Conservation (phyloP, 2,888 invertebrate genomes). For the Mantis religiosa region DNA sequence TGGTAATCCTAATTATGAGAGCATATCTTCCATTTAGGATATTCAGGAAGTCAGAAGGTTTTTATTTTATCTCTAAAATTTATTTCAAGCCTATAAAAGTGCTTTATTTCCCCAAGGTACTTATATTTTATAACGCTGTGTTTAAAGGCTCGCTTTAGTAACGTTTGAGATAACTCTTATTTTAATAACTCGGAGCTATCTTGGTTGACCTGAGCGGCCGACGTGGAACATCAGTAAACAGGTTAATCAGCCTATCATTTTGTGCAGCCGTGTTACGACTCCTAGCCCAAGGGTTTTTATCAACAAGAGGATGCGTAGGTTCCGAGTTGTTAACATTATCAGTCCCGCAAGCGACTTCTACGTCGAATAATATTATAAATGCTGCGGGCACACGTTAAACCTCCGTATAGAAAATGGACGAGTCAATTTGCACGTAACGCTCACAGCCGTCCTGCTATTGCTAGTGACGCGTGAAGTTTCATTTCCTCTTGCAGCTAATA, state of each 20-base stretch:
- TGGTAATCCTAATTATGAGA: too few species aligned
- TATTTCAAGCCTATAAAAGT: too few species aligned
- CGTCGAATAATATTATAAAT: background rate
- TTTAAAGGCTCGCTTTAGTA: background rate
- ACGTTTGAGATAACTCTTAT: background rate
- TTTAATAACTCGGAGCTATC: background rate
- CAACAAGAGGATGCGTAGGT: background rate
- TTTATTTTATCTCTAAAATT: too few species aligned
- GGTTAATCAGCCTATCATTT: background rate
- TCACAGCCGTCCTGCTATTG: background rate
- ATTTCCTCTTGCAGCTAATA: background rate
- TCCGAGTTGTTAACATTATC: background rate
- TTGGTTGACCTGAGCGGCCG: too few species aligned
- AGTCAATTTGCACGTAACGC: background rate
- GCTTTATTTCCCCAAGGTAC: background rate
- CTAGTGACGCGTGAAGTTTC: background rate
- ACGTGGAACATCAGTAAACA: background rate
- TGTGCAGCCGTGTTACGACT: background rate
- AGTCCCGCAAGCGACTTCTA: background rate
- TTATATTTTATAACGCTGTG: background rate
- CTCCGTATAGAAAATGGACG: background rate
- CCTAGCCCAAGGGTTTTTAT: background rate
- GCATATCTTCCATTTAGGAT: too few species aligned
- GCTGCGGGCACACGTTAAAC: background rate
- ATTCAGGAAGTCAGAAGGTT: too few species aligned